phyloP scores from a whole-genome alignment of 2,888 invertebrate genomes.

The Melipona bicolor region DNA sequence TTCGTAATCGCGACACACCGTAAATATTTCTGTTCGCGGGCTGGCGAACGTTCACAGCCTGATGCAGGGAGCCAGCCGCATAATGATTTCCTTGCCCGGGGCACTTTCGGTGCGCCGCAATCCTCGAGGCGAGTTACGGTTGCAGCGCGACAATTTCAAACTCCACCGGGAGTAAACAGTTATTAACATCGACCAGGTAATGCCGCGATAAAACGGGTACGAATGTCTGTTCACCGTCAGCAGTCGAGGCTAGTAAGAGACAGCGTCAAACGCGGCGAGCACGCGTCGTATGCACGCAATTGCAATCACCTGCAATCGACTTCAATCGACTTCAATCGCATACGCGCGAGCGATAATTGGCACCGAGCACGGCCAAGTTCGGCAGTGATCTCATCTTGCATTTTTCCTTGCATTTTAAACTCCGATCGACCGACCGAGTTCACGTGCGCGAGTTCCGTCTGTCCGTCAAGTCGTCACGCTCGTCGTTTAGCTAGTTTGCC shows the following conservation, averaged over 20 bases:
- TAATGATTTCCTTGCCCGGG: slow-evolving; percentile 12
- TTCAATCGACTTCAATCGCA: slow-evolving; percentile 20
- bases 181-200: slow-evolving; percentile 6
- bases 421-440: not conserved
- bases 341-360: slow-evolving; percentile 47
- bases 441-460: not conserved
- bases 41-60: not conserved
- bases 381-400: slow-evolving; percentile 71
- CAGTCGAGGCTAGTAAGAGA: slow-evolving; percentile 5
- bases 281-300: slow-evolving; percentile 39
- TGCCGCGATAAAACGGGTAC: slow-evolving; percentile 7
- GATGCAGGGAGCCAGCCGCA: not conserved
- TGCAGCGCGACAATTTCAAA: slow-evolving; percentile 14
- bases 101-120: not conserved
- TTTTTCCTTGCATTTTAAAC: slow-evolving; percentile 31
- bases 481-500: not conserved
- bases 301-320: slow-evolving; percentile 55
- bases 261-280: not conserved
- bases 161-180: slow-evolving; percentile 18
- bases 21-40: slow-evolving; percentile 21
- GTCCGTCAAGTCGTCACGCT: slow-evolving; percentile 13
- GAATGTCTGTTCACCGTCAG: slow-evolving; percentile 8
- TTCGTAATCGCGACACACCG: not conserved
- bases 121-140: slow-evolving; percentile 6
- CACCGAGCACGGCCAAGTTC: slow-evolving; percentile 22